phyloP scores from a whole-genome alignment of 2,888 invertebrate genomes.

The Drosophila eohydei region DNA sequence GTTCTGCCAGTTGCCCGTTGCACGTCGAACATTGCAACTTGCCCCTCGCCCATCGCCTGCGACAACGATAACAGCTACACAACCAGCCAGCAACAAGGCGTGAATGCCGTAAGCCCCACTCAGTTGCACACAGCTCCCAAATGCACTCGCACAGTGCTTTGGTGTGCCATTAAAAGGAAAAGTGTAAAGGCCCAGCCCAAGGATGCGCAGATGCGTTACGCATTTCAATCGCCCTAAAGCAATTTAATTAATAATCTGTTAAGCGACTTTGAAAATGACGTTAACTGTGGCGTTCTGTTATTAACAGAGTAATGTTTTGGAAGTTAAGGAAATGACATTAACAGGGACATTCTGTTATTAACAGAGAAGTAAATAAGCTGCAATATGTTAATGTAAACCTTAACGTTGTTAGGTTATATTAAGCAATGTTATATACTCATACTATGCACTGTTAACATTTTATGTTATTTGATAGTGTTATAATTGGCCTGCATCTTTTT shows the following conservation, averaged over 20 bases:
- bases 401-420: neutral
- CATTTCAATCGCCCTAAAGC: conserved; percentile 1
- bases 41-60: conserved; percentile 43
- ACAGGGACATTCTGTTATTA: no score
- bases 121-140: conserved; percentile 4
- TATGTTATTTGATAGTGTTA: no score
- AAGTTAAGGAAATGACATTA: neutral
- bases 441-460: neutral
- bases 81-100: conserved; percentile 66
- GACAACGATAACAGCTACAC: conserved; percentile 68
- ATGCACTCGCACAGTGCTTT: conserved; percentile 47
- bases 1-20: conserved; percentile 62
- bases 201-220: conserved; percentile 7
- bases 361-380: neutral
- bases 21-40: conserved; percentile 22
- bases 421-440: neutral
- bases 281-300: neutral
- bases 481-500: no score
- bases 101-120: conserved; percentile 73
- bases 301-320: neutral
- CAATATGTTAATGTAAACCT: neutral
- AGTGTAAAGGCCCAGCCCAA: conserved; percentile 23
- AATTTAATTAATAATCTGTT: neutral
- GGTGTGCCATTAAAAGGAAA: conserved; percentile 34
- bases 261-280: neutral